Base-by-base conservation (phyloP, 2,797 vertebrate genomes). In the Remorina albescens region DNA sequence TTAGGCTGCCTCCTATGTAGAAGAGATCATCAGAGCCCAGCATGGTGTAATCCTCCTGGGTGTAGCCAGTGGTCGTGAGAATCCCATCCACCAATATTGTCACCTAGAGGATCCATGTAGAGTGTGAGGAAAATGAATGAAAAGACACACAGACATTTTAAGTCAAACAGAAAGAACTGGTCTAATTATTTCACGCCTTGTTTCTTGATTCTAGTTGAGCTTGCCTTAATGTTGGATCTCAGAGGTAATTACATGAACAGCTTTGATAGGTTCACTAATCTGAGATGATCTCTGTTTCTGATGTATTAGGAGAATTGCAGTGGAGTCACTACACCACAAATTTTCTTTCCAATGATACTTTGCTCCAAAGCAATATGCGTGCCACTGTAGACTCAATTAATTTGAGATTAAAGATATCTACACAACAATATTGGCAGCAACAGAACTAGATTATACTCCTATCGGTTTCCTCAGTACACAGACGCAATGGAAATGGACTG, bases 41-140 rank as follows among this genome's bases (percentile, higher is more conserved):
- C 97, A 98, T 98, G 91, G 97, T 98, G 92, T 96, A 98, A 81
- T 98, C 97, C 89, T 98, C 97, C 91, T 98, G 97, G 0, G 97
- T 98, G 94, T 98, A 98, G 63, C 97, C 97, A 0, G 97, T 98
- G 79, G 96, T 97, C 85, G 97, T 98, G 84, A 98, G 95, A 74
- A 98, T 96, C 58, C 96, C 97, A 3, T 98, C 97, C 89, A 98
- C 97, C 0, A 97, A 93, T 83, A 98, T 98, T 2, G 96, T 98
- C 87, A 98, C 97, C 97, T 97, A 51, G 80, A 80, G 87, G 54
- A 60, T 37, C 55, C 56, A 53, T 15, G 61, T 18, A 1, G 15
- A 69, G 67, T 8, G 23, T 15, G 47, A 62, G 42, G 53, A 30
- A 57, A 65, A 78, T 15, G 68, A 68, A 75, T 8, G 9, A 56